Conservation (phyloP, 2,797 vertebrate genomes). For the Sparus aurata region DNA sequence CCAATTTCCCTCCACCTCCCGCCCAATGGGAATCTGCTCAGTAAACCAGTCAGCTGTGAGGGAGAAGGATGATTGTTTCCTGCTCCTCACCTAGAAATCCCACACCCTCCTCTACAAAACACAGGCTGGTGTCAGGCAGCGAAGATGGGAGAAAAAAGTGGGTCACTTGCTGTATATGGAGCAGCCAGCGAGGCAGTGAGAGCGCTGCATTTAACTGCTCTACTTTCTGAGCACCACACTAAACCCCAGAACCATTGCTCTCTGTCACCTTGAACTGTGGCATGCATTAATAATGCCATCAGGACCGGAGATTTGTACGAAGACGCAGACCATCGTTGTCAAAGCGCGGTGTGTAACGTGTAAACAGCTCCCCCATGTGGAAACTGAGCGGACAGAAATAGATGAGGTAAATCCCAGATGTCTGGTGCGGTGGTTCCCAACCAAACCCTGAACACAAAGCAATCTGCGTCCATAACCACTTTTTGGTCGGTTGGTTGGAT, state of each 20-base stretch:
- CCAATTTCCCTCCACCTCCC: slow-evolving; percentile 42
- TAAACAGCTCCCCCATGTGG: slow-evolving; percentile 78
- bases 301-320: slow-evolving; percentile 36
- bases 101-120: slow-evolving; percentile 46
- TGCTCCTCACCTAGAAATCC: slow-evolving; percentile 67
- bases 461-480: not conserved
- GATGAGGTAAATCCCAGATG: slow-evolving; percentile 22
- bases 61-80: slow-evolving; percentile 40
- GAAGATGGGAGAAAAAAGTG: slow-evolving; percentile 76
- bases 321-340: slow-evolving; percentile 15
- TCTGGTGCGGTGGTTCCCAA: not conserved
- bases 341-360: slow-evolving; percentile 6
- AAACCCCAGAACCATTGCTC: slow-evolving; percentile 81
- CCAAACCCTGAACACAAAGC: not conserved
- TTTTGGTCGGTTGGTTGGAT: not conserved
- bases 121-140: slow-evolving; percentile 62
- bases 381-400: not conserved
- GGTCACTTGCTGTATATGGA: slow-evolving; percentile 84
- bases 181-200: slow-evolving; percentile 74
- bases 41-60: slow-evolving; percentile 67
- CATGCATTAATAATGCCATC: slow-evolving; percentile 78
- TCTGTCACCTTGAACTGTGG: slow-evolving; percentile 82
- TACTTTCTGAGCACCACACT: slow-evolving; percentile 78
- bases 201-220: slow-evolving; percentile 86
- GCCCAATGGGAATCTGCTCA: slow-evolving; percentile 43